phyloP scores from a whole-genome alignment of 2,888 invertebrate species.

The Tipula helvola region DNA sequence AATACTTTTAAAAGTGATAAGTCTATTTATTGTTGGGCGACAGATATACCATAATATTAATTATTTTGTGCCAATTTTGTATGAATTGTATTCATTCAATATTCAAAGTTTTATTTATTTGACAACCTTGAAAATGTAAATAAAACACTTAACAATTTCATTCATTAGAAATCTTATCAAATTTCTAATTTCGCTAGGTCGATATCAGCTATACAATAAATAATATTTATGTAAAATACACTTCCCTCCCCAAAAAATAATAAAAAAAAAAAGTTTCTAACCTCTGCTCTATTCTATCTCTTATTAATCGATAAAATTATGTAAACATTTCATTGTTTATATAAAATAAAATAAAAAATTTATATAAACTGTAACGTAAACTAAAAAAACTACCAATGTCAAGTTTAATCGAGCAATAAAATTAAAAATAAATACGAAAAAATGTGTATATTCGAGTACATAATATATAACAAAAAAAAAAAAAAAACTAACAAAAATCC shows the following conservation, averaged over 20 bases:
- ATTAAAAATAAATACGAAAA: neutral
- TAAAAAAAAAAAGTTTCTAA: neutral
- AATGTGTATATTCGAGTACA: neutral
- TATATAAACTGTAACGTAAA: constrained; percentile 4
- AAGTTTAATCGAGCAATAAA: neutral
- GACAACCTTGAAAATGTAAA: neutral
- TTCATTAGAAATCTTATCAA: neutral
- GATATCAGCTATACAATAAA: neutral
- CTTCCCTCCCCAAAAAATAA: neutral
- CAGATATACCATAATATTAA: neutral
- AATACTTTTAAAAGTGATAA: too few relatives aligned
- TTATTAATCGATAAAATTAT: neutral
- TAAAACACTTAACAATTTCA: neutral
- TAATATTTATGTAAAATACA: neutral
- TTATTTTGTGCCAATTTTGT: neutral
- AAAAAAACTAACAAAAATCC: neutral
- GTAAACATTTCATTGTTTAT: neutral
- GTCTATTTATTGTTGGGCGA: neutral
- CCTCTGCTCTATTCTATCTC: neutral
- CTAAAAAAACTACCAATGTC: neutral
- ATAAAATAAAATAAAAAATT: neutral
- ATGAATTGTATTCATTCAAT: neutral
- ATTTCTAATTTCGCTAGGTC: neutral
- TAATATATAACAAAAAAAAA: too few relatives aligned
- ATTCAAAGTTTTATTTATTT: neutral